Percentiles rank a stretch among this genome's conserved stretches.
Evolutionary conservation across 2,888 invertebrate genomes (phyloP).

Genomic region (Neocrepidodera transversa): DNA sequence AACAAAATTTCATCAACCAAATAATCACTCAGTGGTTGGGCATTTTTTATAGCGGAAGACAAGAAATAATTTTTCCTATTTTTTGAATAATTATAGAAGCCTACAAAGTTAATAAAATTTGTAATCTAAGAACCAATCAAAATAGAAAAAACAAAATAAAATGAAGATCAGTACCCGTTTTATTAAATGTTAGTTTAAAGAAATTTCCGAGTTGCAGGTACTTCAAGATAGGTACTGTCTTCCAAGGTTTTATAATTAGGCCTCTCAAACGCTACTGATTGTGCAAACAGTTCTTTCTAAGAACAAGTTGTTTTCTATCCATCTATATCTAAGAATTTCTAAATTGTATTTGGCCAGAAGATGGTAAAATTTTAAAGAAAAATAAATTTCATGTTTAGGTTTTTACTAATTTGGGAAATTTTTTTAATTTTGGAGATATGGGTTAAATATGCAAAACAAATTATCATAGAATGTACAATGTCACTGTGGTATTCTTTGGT

Average conservation of each 20-base stretch:
- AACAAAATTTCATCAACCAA: constrained; percentile 27
- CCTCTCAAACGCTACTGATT: constrained; percentile 56
- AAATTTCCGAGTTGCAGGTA: constrained; percentile 40
- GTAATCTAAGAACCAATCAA: neutral
- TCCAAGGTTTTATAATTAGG: constrained; percentile 51
- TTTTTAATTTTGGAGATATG: too few relatives aligned
- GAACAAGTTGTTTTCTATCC: constrained; percentile 35
- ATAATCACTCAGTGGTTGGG: constrained; percentile 28
- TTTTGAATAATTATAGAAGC: constrained; percentile 11
- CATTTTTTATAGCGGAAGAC: constrained; percentile 43
- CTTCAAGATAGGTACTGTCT: constrained; percentile 49
- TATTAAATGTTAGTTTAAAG: constrained; percentile 20
- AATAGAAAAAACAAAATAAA: neutral
- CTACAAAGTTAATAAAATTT: constrained; percentile 2
- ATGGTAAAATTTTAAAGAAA: too few relatives aligned
- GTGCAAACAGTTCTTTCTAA: constrained; percentile 43
- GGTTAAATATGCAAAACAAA: too few relatives aligned
- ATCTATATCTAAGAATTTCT: constrained; percentile 27
- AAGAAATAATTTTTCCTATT: constrained; percentile 32
- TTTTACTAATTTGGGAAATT: too few relatives aligned
- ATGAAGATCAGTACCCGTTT: constrained; percentile 29
- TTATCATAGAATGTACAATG: too few relatives aligned
- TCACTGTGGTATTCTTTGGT: too few relatives aligned
- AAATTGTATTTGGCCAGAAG: constrained; percentile 8
- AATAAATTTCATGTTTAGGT: too few relatives aligned